Evolutionary conservation across 1,140 invertebrate species (phyloP), one percentile per base, ranked within the genome.

Genomic region (Trichonephila clavata): DNA sequence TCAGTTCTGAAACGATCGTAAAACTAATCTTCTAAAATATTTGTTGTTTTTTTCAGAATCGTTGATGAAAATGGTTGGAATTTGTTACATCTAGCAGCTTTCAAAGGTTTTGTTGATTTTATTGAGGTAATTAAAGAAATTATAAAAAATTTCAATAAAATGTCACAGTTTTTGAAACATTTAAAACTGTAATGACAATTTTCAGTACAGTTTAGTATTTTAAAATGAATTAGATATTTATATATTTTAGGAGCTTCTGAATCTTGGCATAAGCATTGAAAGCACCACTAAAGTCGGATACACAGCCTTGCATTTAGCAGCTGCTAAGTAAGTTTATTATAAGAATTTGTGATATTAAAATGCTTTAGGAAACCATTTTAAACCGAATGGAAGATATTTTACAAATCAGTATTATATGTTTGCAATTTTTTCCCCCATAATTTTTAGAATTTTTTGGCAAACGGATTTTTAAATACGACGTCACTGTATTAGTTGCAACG

Each of bases 21-120:
- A 50, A 50, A 50, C 10, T 7, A 50, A 50, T 50, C 7, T 50
- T 5, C 7, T 13, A 2, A 50, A 50, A 50, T 59, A 24, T 88
- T 50, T 88, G 8, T 71, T 24, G 18, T 10, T 60, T 60, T 60
- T 90, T 90, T 14, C 10, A 90, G 89, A n/a, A 60, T n/a, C 39
- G 68, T 60, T 21, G 59, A 90, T 90, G 71, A 90, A 20, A 77
- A 81, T 14, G 89, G 89, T 20, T 60, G 24, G 43, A 90, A 81
- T 81, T 60, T 90, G 2, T 24, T 90, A n/a, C 89, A 90, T 81
- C 27, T 90, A 13, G 21, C 89, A 14, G 68, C 89, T 21, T 90
- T 71, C 14, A 80, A 60, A 61, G 89, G 89, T 18, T 61, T 80
- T 13, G n/a, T 61, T 1, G 24, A 80, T 60, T 90, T 90, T 60